These are phyloP conservation scores for Eurystomus glaucurus DNA, from an alignment of 2,797 vertebrate genomes.

Conservation along the genomic window DNA sequence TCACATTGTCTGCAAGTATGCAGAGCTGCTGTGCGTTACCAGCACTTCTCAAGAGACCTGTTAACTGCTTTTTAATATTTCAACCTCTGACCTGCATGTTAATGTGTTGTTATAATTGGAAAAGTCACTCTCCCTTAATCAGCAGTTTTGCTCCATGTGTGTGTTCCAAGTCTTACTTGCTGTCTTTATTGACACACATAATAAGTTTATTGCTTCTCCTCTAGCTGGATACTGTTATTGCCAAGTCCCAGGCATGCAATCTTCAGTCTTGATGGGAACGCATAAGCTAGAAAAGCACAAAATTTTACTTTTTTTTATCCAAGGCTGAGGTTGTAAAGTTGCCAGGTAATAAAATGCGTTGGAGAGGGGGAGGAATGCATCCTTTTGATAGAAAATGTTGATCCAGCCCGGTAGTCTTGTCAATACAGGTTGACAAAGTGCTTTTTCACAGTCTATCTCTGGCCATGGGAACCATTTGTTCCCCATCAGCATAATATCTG, in stretches of 20 bases:
- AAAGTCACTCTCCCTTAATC: constrained; percentile 58
- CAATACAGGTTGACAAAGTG: not conserved
- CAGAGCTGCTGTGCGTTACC: constrained; percentile 26
- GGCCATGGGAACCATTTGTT: not conserved
- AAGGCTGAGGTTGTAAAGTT: not conserved
- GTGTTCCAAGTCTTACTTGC: constrained; percentile 59
- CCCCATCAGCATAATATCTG: not conserved
- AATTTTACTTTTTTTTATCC: not conserved
- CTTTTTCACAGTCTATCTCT: not conserved
- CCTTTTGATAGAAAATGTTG: not conserved
- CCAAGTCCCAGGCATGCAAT: constrained; percentile 24
- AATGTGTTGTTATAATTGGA: constrained; percentile 65
- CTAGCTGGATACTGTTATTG: constrained; percentile 11
- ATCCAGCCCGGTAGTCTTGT: not conserved
- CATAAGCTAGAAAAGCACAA: not conserved
- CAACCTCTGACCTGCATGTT: constrained; percentile 62
- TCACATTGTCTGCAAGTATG: constrained; percentile 52
- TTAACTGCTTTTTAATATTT: constrained; percentile 57
- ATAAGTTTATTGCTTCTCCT: constrained; percentile 50
- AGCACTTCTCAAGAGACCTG: constrained; percentile 37
- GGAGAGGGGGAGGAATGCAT: accelerated
- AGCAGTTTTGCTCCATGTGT: constrained; percentile 59
- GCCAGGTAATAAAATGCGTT: not conserved
- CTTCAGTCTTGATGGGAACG: constrained; percentile 6
- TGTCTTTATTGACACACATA: constrained; percentile 61